These are phyloP conservation scores for Apostichopus japonicus DNA, from an alignment of 35 echinoderm and acorn worm species.

Conservation along the genomic window DNA sequence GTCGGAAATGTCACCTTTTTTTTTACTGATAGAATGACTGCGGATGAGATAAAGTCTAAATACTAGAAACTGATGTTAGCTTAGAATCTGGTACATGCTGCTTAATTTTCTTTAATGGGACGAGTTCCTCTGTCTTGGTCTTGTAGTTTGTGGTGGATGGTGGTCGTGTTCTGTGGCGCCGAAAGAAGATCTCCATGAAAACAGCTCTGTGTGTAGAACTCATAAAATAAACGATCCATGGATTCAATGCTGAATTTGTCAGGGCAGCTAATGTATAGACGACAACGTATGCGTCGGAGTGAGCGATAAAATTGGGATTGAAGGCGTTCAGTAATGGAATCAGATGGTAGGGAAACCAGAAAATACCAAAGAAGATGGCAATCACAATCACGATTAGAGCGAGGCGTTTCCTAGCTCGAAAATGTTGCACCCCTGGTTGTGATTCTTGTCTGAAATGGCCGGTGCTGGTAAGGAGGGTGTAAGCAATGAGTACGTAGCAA, in stretches of 20 bases:
- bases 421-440: conserved; percentile 83
- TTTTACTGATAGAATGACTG: too few species aligned
- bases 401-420: conserved; percentile 74
- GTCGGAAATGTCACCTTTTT: too few species aligned
- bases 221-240: conserved; percentile 88
- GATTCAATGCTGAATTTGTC: conserved; percentile 80
- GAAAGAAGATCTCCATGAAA: conserved; percentile 42
- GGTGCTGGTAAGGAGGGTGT: conserved; percentile 69
- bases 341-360: conserved; percentile 69
- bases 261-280: conserved; percentile 65
- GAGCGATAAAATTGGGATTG: neutral
- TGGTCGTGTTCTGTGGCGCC: conserved; percentile 1
- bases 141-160: conserved; percentile 29
- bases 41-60: neutral
- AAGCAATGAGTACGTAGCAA: conserved; percentile 75
- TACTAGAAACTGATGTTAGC: conserved; percentile 37
- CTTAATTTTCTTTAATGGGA: conserved; percentile 35
- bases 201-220: conserved; percentile 74
- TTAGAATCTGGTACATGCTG: conserved; percentile 40
- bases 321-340: conserved; percentile 11
- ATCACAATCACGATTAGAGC: conserved; percentile 83
- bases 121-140: conserved; percentile 44
- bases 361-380: conserved; percentile 77
- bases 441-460: conserved; percentile 75
- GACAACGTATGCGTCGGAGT: conserved; percentile 4